Base-by-base conservation (phyloP, 2,797 vertebrate species). In the Aldrovandia affinis region DNA sequence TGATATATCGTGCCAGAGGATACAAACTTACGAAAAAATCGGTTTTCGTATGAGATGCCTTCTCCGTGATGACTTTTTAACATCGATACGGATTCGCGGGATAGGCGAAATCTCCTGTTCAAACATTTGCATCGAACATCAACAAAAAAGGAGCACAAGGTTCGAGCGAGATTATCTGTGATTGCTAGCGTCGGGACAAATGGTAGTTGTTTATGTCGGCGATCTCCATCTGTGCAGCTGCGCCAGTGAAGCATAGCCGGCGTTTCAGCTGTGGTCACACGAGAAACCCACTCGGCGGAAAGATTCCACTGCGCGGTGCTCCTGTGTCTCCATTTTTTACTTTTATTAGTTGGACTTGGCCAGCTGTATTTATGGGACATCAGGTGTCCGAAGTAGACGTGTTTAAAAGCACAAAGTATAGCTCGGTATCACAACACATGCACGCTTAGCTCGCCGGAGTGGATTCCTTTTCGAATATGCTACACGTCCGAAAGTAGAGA, bases 21-120 rank as follows among this genome's bases (percentile, higher is more conserved):
- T 83, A 78, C 81, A 73, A 83, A 83, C 82, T 83, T 83, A 55
- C 20, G 12, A 20, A 22, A 68, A 78, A 78, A n/a, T n/a, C n/a
- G n/a, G n/a, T n/a, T n/a, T n/a, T n/a, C n/a, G n/a, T n/a, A n/a
- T n/a, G n/a, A n/a, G n/a, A n/a, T n/a, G n/a, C n/a, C n/a, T n/a
- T n/a, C n/a, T n/a, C n/a, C n/a, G n/a, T n/a, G n/a, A n/a, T n/a
- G n/a, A n/a, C n/a, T n/a, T n/a, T n/a, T n/a, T n/a, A n/a, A n/a
- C n/a, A n/a, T 9, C 8, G 75, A 78, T 52, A 52, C 14, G 0
- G 44, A 78, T 78, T 6, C n/a, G 47, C n/a, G 73, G 44, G 47
- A 22, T 47, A 78, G 5, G 10, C 33, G 25, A 14, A 6, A 3
- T 33, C 30, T n/a, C n/a, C n/a, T 78, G 47, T n/a, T 28, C 28